Conservation (phyloP, 2,888 invertebrate species). For the Pseudanteris insignis region DNA sequence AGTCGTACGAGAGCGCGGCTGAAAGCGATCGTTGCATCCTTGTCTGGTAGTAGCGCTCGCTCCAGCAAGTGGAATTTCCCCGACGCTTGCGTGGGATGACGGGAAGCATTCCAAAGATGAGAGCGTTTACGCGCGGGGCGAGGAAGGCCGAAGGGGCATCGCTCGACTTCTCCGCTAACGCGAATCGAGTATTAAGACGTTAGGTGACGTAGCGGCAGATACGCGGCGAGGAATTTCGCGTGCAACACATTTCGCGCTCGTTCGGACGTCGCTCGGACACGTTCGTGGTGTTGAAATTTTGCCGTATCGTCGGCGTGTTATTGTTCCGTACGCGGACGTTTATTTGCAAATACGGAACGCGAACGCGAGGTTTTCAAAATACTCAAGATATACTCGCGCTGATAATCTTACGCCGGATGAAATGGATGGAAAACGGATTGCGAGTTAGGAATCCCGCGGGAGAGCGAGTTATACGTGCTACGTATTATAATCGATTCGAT, state of each 20-base stretch:
- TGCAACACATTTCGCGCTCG: too few relatives aligned
- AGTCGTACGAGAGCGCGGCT: conserved; percentile 2
- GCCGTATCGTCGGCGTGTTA: too few relatives aligned
- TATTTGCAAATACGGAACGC: too few relatives aligned
- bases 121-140: conserved; percentile 29
- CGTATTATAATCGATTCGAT: conserved; percentile 23
- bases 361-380: too few relatives aligned
- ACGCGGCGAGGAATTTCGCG: not conserved
- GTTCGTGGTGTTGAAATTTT: too few relatives aligned
- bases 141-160: conserved; percentile 15
- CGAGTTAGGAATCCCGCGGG: too few relatives aligned
- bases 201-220: conserved; percentile 11
- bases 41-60: conserved; percentile 34
- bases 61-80: conserved; percentile 41
- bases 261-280: too few relatives aligned
- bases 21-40: conserved; percentile 17
- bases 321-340: too few relatives aligned
- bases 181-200: conserved; percentile 33
- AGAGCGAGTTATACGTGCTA: too few relatives aligned
- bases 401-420: too few relatives aligned
- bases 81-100: conserved; percentile 42
- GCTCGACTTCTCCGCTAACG: conserved; percentile 14
- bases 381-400: too few relatives aligned
- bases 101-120: conserved; percentile 38
- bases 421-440: too few relatives aligned